Conservation (phyloP, 2,888 invertebrate genomes). For the Schizaphis graminum region DNA sequence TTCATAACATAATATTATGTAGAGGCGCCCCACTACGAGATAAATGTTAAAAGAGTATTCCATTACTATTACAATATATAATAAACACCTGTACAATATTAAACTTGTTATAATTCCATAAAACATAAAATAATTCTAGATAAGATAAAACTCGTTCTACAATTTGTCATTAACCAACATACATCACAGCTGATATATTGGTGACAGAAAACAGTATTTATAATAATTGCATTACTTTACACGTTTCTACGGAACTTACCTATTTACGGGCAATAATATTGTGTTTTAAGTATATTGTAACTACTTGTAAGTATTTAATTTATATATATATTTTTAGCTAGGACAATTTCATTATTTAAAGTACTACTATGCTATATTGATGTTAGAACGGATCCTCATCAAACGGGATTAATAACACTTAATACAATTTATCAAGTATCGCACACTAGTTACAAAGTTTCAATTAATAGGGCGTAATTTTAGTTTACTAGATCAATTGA, state of each 20-base stretch:
- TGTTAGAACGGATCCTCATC: too few species aligned
- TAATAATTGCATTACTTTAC: neutral
- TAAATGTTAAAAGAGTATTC: neutral
- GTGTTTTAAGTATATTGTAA: too few species aligned
- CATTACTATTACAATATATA: neutral
- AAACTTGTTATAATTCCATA: neutral
- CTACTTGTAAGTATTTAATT: too few species aligned
- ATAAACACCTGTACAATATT: neutral
- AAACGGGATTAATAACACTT: too few species aligned
- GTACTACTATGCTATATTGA: too few species aligned
- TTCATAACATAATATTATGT: neutral
- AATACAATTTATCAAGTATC: too few species aligned
- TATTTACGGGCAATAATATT: neutral
- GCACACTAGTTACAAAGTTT: too few species aligned
- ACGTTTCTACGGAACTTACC: neutral
- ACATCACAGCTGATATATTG: neutral
- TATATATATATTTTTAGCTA: too few species aligned
- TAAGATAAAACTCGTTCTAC: neutral
- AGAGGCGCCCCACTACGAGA: neutral
- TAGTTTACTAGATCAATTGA: too few species aligned
- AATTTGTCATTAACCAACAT: neutral
- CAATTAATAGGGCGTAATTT: too few species aligned
- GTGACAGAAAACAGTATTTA: neutral
- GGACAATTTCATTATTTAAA: too few species aligned
- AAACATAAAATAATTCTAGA: too few species aligned